These are phyloP conservation scores for Pangasius krempfi DNA, from an alignment of 2,797 vertebrate species.

Conservation along the genomic window DNA sequence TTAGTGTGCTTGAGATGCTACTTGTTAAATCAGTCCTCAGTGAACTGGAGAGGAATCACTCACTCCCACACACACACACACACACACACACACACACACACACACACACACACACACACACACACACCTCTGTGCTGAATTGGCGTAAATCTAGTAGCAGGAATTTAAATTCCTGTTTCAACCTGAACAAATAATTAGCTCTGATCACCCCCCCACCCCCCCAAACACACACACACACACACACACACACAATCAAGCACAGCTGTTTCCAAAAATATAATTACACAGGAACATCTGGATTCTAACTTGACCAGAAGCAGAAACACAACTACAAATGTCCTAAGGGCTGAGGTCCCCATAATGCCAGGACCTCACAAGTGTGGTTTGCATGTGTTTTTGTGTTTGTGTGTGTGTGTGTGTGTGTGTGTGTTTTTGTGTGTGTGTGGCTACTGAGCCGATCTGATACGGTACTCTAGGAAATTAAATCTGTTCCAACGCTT, in stretches of 20 bases:
- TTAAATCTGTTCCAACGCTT: neutral
- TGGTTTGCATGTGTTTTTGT: constrained; percentile 31
- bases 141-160: constrained; percentile 32
- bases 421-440: constrained; percentile 26
- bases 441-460: neutral
- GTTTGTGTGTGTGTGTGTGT: constrained; percentile 27
- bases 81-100: constrained; percentile 17
- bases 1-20: constrained; percentile 30
- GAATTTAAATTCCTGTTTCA: constrained; percentile 50
- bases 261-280: constrained; percentile 54
- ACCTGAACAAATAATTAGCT: constrained; percentile 49
- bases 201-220: neutral
- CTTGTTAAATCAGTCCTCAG: constrained; percentile 36
- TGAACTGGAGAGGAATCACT: constrained; percentile 9
- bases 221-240: constrained; percentile 40
- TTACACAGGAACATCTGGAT: constrained; percentile 57
- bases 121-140: constrained; percentile 19
- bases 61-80: neutral
- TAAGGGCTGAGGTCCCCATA: neutral
- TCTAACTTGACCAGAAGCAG: constrained; percentile 36
- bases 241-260: constrained; percentile 41
- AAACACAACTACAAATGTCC: constrained; percentile 41
- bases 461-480: constrained; percentile 28
- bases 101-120: neutral
- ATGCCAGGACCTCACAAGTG: neutral